Evolutionary conservation across 2,113 vertebrate genomes (phyloP), one percentile per base, ranked within the genome.

Genomic region (Oxygymnocypris stewartii): DNA sequence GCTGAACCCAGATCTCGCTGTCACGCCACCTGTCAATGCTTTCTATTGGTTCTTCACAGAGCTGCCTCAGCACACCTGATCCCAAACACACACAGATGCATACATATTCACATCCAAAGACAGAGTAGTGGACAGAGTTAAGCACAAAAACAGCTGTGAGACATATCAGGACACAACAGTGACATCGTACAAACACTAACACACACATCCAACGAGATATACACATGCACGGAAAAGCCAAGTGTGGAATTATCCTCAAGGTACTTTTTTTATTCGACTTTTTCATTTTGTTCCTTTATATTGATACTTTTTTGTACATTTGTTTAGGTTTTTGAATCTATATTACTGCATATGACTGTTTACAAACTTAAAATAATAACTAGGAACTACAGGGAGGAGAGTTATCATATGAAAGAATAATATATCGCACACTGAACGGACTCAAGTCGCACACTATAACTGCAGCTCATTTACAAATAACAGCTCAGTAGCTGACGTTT

Each of bases 351-450:
- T 57, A 93, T 14, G 96, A 97, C 96, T 97, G 97, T 98, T 98
- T 97, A 97, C 96, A 97, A 94, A 92, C 93, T 94, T 92, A 92
- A 86, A 92, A 86, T 87, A 85, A 86, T 61, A 85, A 82, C 80
- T 86, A 93, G 92, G 91, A 93, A 93, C 94, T 92, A 91, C 95
- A 96, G 96, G 96, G 95, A 96, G 94, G 95, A 94, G 47, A 93
- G 74, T 84, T 61, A 65, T 87, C 35, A 69, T 83, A 18, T 91
- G 90, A 93, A 95, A 94, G 92, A 96, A 93, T 93, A 91, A 79
- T 89, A 92, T 35, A 94, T 82, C 88, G 91, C 88, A 90, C 92
- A 65, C 89, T 93, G 54, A 90, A 93, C 88, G 16, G 67, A 71
- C 69, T 73, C 93, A 94, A 96, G 94, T 96, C 94, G 92, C 91